Conservation (phyloP, 1,140 invertebrate species). For the Panagrolaimus sp. region DNA sequence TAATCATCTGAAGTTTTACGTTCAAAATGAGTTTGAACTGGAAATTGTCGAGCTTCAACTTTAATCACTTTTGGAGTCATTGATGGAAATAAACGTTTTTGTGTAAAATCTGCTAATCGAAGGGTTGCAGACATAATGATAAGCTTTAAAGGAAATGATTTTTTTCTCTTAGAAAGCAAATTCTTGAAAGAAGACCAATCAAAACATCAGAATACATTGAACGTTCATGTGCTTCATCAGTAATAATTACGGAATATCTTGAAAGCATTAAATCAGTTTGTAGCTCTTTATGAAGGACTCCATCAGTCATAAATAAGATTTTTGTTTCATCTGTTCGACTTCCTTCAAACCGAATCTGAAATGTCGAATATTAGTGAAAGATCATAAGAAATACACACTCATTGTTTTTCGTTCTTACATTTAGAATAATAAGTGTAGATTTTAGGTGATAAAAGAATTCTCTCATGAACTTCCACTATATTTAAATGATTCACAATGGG, state of each 20-base stretch:
- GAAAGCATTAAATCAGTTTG: slow-evolving; percentile 76
- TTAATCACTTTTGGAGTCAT: slow-evolving; percentile 60
- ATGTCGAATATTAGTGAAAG: too few species aligned
- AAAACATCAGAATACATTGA: slow-evolving; percentile 86
- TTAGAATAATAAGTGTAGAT: too few species aligned
- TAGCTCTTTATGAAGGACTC: slow-evolving; percentile 81
- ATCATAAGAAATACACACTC: too few species aligned
- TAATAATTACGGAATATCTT: slow-evolving; percentile 88
- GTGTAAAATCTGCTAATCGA: slow-evolving; percentile 81
- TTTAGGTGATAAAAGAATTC: background rate
- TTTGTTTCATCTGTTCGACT: slow-evolving; percentile 80
- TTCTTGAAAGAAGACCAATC: slow-evolving; percentile 86
- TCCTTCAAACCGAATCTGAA: slow-evolving; percentile 84
- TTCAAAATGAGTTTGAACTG: slow-evolving; percentile 91
- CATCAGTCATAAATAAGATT: slow-evolving; percentile 99
- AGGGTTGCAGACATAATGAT: slow-evolving; percentile 99
- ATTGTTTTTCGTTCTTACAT: too few species aligned
- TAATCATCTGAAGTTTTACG: slow-evolving; percentile 81
- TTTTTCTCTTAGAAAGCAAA: slow-evolving; percentile 64
- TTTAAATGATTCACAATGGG: background rate
- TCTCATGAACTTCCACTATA: slow-evolving; percentile 2
- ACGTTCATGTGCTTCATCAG: slow-evolving; percentile 97
- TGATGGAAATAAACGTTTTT: slow-evolving; percentile 64
- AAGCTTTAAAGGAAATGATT: slow-evolving; percentile 66
- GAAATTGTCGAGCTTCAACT: slow-evolving; percentile 82